Evolutionary conservation across 1,140 invertebrate species (phyloP), one percentile per base, ranked within the genome.

Genomic region (Cherax destructor): DNA sequence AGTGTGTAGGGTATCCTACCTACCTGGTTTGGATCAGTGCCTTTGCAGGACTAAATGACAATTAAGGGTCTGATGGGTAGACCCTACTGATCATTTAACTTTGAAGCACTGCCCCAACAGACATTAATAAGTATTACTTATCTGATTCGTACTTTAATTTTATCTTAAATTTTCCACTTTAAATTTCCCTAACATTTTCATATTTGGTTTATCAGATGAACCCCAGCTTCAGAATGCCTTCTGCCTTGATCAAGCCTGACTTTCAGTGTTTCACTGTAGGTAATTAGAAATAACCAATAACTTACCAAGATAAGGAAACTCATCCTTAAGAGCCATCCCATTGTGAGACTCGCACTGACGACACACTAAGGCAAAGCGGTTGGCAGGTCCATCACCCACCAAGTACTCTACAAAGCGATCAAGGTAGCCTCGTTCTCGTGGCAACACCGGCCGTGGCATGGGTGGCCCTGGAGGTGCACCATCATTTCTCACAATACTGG

Each of bases 271-370:
- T 24, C 77, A 21, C 24, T 47, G 83, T 86, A 41, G 2, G 30
- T 41, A 41, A 41, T 41, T 41, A 41, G 0, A 41, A 41, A 41
- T 41, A 41, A 41, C 30, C 30, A 41, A 41, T 41, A 61, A 94
- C 94, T 95, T 95, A 97, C 97, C 96, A 89, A 98, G 95, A 95
- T 97, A 99, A 94, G 99, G 98, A 95, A 99, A 99, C 94, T 99
- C 99, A 94, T 99, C 99, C 94, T 97, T 96, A 9, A 99, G 95
- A 24, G 98, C 98, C 98, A 99, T 99, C 92, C 99, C 99, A 95
- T 99, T 99, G 94, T 99, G 99, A 16, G 97, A 97, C 89, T 96
- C 96, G 94, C 99, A 99, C 91, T 97, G 95, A 56, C 95, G 95
- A 95, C 99, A 99, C 94, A 99, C 99, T 81, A 99, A 96, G 65